These are phyloP conservation scores for Odobenus rosmarus DNA, from an alignment of 2,113 vertebrate genomes.

Conservation along the genomic window DNA sequence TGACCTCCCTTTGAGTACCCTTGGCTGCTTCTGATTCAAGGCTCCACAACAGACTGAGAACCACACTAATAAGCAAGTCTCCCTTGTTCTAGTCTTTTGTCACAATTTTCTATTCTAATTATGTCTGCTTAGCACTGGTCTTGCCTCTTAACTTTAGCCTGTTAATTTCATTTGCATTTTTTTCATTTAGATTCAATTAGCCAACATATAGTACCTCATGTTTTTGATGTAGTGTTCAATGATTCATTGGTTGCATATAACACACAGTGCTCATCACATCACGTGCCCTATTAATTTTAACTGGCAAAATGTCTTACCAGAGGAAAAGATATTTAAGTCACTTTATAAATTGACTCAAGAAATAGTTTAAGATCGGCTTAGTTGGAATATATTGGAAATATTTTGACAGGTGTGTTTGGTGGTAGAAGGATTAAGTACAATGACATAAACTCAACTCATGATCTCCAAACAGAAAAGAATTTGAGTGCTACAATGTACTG, in stretches of 20 bases:
- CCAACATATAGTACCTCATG: background rate
- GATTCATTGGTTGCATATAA: background rate
- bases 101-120: background rate
- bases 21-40: background rate
- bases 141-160: background rate
- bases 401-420: slow-evolving; percentile 52
- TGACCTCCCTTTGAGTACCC: background rate
- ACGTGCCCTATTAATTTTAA: background rate
- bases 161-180: background rate
- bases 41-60: background rate
- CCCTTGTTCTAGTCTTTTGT: background rate
- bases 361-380: background rate
- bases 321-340: background rate
- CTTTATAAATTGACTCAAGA: background rate
- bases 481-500: background rate
- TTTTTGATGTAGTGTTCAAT: background rate
- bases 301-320: background rate
- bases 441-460: background rate
- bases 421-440: background rate
- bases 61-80: background rate
- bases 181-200: background rate
- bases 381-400: background rate
- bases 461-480: background rate
- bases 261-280: background rate
- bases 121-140: background rate